phyloP scores from a whole-genome alignment of 2,888 invertebrate genomes.

The Cantharis flavilabris region DNA sequence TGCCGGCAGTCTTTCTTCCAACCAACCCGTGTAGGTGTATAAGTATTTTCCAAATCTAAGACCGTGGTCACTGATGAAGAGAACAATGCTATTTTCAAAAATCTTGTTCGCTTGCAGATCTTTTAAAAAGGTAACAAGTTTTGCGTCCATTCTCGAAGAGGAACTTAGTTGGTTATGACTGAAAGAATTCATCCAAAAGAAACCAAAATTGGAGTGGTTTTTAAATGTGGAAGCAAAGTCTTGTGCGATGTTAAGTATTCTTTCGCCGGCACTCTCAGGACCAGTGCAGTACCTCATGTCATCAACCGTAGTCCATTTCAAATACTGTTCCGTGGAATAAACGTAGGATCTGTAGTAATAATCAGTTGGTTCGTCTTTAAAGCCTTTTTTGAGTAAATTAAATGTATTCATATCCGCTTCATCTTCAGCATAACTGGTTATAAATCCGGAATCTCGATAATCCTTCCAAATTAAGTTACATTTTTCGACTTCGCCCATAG shows the following conservation, averaged over 20 bases:
- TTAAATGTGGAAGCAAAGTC: constrained; percentile 69
- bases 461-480: constrained; percentile 80
- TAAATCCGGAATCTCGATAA: constrained; percentile 71
- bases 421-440: constrained; percentile 82
- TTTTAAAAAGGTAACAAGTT: constrained; percentile 64
- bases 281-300: constrained; percentile 59
- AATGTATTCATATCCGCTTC: constrained; percentile 73
- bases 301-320: constrained; percentile 39
- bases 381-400: constrained; percentile 74
- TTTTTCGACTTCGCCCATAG: constrained; percentile 71
- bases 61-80: constrained; percentile 82
- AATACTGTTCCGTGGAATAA: constrained; percentile 65
- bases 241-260: constrained; percentile 69
- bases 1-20: constrained; percentile 79
- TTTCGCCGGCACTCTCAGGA: constrained; percentile 66
- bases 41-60: constrained; percentile 76
- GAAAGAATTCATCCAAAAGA: constrained; percentile 81
- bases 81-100: constrained; percentile 68
- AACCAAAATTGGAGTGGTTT: constrained; percentile 69
- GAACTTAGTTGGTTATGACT: constrained; percentile 74
- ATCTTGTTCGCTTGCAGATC: constrained; percentile 62
- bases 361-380: constrained; percentile 75
- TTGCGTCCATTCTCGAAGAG: constrained; percentile 68
- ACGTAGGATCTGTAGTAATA: constrained; percentile 80
- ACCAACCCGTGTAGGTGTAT: constrained; percentile 70